phyloP scores from a whole-genome alignment of 2,797 vertebrate genomes.

The Mastacembelus armatus region DNA sequence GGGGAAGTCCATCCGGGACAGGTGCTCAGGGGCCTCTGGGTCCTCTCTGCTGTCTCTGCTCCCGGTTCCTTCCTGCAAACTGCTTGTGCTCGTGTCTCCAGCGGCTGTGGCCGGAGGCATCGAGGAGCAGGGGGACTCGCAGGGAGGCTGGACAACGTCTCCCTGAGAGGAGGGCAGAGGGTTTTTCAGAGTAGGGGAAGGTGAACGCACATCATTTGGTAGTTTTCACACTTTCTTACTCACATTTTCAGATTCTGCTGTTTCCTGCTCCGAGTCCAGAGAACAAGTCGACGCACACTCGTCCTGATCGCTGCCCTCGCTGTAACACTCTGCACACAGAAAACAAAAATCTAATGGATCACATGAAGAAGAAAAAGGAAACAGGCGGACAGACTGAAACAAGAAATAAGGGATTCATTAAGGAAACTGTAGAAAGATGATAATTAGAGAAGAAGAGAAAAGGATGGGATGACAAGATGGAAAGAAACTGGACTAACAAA shows the following conservation, averaged over 20 bases:
- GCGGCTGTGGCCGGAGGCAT: rapidly evolving
- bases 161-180: background rate
- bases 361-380: background rate
- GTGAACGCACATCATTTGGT: no score
- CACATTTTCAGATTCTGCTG: constrained; percentile 5
- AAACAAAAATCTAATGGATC: background rate
- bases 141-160: background rate
- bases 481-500: no score
- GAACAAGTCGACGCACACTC: background rate
- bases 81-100: background rate
- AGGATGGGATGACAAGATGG: background rate
- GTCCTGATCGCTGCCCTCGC: constrained; percentile 47
- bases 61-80: background rate
- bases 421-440: no score
- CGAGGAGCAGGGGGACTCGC: background rate
- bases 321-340: constrained; percentile 47
- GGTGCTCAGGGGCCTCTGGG: rapidly evolving
- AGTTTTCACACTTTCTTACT: background rate
- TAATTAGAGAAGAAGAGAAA: background rate
- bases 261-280: background rate
- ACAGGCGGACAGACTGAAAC: no score
- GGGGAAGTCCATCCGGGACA: constrained; percentile 18
- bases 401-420: no score
- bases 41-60: background rate
- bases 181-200: background rate